Percentiles rank a stretch among this genome's conserved stretches.
These are phyloP conservation scores for Ernsta delagoae DNA, from an alignment of 2,888 invertebrate genomes.

Conservation along the genomic window DNA sequence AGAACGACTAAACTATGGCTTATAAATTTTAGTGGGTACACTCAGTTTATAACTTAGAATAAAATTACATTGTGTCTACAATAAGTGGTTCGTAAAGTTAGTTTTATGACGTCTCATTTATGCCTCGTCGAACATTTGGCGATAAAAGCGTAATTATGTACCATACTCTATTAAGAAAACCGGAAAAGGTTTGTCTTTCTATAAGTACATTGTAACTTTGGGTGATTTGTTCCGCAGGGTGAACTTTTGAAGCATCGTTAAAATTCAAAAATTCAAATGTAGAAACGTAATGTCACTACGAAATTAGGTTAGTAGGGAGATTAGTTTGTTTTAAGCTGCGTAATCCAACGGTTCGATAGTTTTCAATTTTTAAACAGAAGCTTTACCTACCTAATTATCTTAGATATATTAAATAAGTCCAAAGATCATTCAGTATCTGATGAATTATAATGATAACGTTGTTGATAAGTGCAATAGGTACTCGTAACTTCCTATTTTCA, in stretches of 20 bases:
- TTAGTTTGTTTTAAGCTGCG: too few relatives aligned
- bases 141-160: conserved; percentile 32
- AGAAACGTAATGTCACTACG: background rate
- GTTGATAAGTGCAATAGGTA: too few relatives aligned
- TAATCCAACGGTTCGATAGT: too few relatives aligned
- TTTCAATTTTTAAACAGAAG: too few relatives aligned
- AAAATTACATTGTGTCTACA: conserved; percentile 2
- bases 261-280: background rate
- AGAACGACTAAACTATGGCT: background rate
- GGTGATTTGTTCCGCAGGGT: conserved; percentile 23
- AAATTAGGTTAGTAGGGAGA: too few relatives aligned
- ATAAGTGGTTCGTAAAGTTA: conserved; percentile 9
- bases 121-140: conserved; percentile 28
- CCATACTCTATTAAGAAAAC: conserved; percentile 16
- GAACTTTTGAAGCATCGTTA: conserved; percentile 9
- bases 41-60: conserved; percentile 6
- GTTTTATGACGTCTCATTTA: conserved; percentile 27
- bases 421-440: too few relatives aligned
- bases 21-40: background rate
- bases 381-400: too few relatives aligned
- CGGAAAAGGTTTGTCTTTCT: conserved; percentile 29
- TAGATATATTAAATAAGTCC: too few relatives aligned
- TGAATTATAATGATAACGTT: too few relatives aligned
- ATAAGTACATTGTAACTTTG: conserved; percentile 25
- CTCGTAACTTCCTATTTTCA: too few relatives aligned